A percentile compares a stretch with the other conserved stretches of the same genome.
Conservation (phyloP, 2,888 invertebrate species). For the Oligia strigilis region DNA sequence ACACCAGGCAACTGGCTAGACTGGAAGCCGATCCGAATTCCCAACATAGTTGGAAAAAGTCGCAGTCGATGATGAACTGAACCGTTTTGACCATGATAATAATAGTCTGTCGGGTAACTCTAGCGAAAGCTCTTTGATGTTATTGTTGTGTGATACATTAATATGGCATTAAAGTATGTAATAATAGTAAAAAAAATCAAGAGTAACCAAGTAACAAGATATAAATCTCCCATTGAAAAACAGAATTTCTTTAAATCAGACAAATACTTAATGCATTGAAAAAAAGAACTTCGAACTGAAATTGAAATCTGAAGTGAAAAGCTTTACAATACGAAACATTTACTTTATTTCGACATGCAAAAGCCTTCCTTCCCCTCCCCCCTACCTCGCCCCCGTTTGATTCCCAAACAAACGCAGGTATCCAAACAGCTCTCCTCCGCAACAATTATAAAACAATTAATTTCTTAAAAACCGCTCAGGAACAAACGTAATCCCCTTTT, state of each 20-base stretch:
- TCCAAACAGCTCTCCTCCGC: slow-evolving; percentile 40
- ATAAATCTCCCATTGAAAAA: neutral
- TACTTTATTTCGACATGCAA: slow-evolving; percentile 26
- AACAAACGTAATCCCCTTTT: slow-evolving; percentile 58
- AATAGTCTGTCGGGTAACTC: too few species aligned
- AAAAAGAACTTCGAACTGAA: neutral
- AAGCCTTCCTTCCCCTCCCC: neutral
- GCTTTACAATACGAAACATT: slow-evolving; percentile 19
- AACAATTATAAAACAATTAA: slow-evolving; percentile 65
- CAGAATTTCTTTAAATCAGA: neutral
- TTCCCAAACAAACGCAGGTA: slow-evolving; percentile 37
- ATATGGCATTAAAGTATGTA: neutral
- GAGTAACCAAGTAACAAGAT: neutral
- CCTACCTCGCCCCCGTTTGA: neutral
- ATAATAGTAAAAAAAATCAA: neutral
- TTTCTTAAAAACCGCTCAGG: slow-evolving; percentile 52
- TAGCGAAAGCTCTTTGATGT: neutral
- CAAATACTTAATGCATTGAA: neutral
- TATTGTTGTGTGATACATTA: neutral
- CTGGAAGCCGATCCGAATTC: neutral
- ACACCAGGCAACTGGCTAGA: neutral
- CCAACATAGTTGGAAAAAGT: neutral
- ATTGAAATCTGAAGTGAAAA: neutral
- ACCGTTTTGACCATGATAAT: too few species aligned
- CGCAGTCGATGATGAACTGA: neutral